Evolutionary conservation across 2,888 invertebrate species (phyloP).

Genomic region (Drosophila borealis): DNA sequence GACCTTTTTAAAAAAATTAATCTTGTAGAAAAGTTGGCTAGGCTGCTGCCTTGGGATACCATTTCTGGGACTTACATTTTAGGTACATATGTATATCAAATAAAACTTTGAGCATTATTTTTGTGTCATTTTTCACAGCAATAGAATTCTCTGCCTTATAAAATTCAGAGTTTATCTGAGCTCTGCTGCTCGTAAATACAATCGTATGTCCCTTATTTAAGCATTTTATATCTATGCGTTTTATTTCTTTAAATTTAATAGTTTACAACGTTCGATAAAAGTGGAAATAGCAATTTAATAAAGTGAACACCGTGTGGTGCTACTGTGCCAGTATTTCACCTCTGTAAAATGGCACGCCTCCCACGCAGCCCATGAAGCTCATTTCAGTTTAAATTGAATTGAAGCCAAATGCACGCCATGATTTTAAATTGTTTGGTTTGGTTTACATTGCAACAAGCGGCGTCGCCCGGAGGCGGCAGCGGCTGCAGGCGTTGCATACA

Average conservation of each 20-base stretch:
- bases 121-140: no score
- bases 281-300: conserved; percentile 47
- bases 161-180: not conserved
- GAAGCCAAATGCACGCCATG: conserved; percentile 78
- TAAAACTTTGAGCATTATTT: no score
- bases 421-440: conserved; percentile 81
- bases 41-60: no score
- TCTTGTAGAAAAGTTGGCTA: no score
- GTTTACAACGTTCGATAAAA: conserved; percentile 17
- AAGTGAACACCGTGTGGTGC: conserved; percentile 33
- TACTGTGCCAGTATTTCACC: conserved; percentile 23
- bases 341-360: conserved; percentile 14
- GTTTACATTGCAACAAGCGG: conserved; percentile 79
- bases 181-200: not conserved
- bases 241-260: conserved; percentile 16
- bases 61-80: no score
- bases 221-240: not conserved
- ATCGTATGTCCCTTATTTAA: not conserved
- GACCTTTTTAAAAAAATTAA: no score
- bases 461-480: conserved; percentile 33
- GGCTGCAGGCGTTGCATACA: conserved; percentile 41
- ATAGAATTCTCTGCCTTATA: not conserved
- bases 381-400: conserved; percentile 78
- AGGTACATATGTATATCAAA: no score
- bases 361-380: conserved; percentile 53